Base-by-base conservation (phyloP, 2,797 vertebrate species). In the Sternarchorhynchus goeldii region DNA sequence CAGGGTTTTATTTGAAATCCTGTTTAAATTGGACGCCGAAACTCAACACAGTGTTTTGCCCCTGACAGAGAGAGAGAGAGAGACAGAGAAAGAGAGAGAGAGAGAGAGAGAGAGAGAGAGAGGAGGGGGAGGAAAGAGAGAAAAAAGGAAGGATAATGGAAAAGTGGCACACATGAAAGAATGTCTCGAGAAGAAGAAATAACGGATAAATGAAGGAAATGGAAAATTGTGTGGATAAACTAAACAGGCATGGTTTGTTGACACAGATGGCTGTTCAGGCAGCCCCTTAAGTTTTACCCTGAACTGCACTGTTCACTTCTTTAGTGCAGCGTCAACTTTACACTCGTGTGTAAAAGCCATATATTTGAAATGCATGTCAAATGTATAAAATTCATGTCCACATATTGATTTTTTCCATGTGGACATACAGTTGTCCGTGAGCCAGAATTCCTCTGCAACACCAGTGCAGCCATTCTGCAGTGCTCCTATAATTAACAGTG, bases 1-100 rank as follows among this genome's bases (percentile, higher is more conserved):
- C 90, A 90, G 91, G 89, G 88, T 90, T 91, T 91, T 90, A 92
- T 93, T 91, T 91, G 88, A 90, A 92, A 91, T 86, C 89, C 88
- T 16, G 79, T 88, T 89, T 78, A 78, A 87, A 88, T 86, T 72
- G 87, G 89, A 91, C 87, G 75, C 82, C 62, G 84, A 86, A 81
- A 84, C 85, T 87, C 88, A 76, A 53, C 76, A 73, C 85, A 75
- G 64, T 59, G 64, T 67, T 79, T 82, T 82, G 63, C 80, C 67
- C 80, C 58, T 60, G 39, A 82, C 59, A 65, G 67, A 79, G 50
- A 62, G 31, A 74, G 41, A 60, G 73, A 39, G 67, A 20, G 73
- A 70, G 20, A 60, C 70, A 39, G 67, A 20, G 73, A 70, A 17
- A 16, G 56, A 34, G 18, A 18, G 6, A 25, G 32, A 18, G 32